Base-by-base conservation (phyloP, 37 sponge, comb jelly and placozoan species). In the Hexactinellida sp. region DNA sequence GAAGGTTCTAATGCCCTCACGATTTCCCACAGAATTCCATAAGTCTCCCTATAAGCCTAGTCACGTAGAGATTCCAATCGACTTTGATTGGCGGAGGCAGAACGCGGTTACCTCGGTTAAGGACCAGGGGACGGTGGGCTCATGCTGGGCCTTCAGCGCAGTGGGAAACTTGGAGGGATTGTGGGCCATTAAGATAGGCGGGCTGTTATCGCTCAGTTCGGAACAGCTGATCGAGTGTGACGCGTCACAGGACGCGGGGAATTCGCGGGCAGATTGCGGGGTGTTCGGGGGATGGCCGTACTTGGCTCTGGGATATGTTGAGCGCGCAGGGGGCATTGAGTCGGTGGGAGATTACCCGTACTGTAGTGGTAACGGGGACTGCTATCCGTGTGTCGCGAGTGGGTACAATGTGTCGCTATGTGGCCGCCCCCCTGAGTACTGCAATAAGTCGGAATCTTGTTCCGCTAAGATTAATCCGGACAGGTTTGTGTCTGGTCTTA, bases 201-300 rank as follows among this genome's bases (percentile, higher is more conserved):
- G 37, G 32, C 28, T 94, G 0, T 30, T 84, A 0, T 91, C 91
- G 9, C 85, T 94, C 30, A 85, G 90, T 38, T 85, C 87, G 0
- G 94, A 94, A 55, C 94, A 89, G 24, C 86, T 94, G 37, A 92
- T 94, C 36, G 94, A 94, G 84, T 94, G 94, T 90, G 94, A 94
- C 84, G 88, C 84, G n/a, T 89, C 88, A 39, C 55, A 84, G 34
- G 94, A 94, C 82, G 87, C 87, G 3, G 54, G 54, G 0, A 86
- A 88, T 88, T 89, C 37, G 21, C 55, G 88, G 37, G 86, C 84
- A 25, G 94, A 94, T 37, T 94, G 94, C 84, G 91, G 91, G 37
- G 94, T 92, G 63, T 94, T 94, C 86, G 94, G 94, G 55, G 94
- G 94, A n/a, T 94, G 94, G 94, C 94, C 94, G 13, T 94, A 94